Percentiles rank a stretch among this genome's conserved stretches.
phyloP scores from a whole-genome alignment of 2,113 vertebrate genomes.

The Gavia stellata region DNA sequence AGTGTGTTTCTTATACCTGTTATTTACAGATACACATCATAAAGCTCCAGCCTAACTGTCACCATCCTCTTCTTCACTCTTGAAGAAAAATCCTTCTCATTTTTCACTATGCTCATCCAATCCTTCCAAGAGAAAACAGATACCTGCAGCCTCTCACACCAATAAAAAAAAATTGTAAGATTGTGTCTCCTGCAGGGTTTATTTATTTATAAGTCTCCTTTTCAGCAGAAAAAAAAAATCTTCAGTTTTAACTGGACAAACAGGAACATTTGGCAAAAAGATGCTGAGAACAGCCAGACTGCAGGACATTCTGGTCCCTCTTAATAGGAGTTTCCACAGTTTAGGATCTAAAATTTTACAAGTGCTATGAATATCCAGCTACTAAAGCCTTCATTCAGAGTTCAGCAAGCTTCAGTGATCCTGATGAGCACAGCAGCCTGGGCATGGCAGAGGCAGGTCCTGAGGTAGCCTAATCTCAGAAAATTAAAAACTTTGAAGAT shows the following conservation, averaged over 20 bases:
- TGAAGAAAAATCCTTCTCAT: not conserved
- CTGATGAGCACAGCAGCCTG: not conserved
- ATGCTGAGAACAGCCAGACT: not conserved
- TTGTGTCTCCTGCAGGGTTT: not conserved
- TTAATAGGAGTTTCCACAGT: not conserved
- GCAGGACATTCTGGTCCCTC: not conserved
- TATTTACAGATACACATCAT: not conserved
- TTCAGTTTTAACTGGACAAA: not conserved
- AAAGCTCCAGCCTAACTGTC: not conserved
- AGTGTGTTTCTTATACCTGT: not conserved
- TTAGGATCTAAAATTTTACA: not conserved
- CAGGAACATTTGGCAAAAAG: not conserved
- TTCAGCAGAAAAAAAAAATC: not conserved
- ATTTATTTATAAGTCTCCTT: not conserved
- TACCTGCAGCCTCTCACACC: not conserved
- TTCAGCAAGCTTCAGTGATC: constrained; percentile 19
- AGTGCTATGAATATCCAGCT: not conserved
- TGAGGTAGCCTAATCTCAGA: constrained; percentile 39
- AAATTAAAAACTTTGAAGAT: constrained; percentile 59
- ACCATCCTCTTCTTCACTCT: not conserved
- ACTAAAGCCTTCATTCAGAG: not conserved
- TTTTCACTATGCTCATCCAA: not conserved
- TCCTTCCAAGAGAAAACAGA: not conserved
- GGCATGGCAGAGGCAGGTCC: not conserved
- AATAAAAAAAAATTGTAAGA: not conserved